Conservation (phyloP, 2,888 invertebrate species). For the Druceiella hillmani region DNA sequence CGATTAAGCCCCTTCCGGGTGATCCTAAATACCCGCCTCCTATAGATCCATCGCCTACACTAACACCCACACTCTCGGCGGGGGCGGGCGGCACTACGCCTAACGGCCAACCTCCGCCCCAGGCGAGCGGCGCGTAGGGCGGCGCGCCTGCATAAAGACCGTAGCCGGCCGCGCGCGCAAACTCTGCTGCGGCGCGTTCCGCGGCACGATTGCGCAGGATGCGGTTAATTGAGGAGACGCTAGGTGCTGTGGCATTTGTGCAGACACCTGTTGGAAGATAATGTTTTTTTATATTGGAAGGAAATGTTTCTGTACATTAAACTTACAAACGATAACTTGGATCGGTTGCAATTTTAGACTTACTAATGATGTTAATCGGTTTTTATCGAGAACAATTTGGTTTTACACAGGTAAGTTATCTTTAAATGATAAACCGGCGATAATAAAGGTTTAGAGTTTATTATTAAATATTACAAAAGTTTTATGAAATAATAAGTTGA, state of each 20-base stretch:
- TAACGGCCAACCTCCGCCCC: constrained; percentile 53
- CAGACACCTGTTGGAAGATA: constrained; percentile 88
- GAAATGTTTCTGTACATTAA: constrained; percentile 4
- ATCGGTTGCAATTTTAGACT: too few relatives aligned
- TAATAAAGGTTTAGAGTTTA: too few relatives aligned
- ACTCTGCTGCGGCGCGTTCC: constrained; percentile 93
- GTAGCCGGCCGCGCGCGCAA: constrained; percentile 87
- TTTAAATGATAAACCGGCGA: too few relatives aligned
- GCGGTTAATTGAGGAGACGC: constrained; percentile 94
- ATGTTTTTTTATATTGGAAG: too few relatives aligned
- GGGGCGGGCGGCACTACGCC: constrained; percentile 52
- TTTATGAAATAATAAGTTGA: too few relatives aligned
- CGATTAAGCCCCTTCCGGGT: too few relatives aligned
- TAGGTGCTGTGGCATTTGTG: constrained; percentile 91
- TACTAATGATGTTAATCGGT: too few relatives aligned
- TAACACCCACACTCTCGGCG: constrained; percentile 43
- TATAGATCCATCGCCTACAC: too few relatives aligned
- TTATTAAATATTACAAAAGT: too few relatives aligned
- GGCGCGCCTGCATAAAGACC: constrained; percentile 79
- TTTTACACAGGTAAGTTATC: too few relatives aligned
- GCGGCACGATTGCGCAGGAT: constrained; percentile 94
- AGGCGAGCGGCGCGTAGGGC: constrained; percentile 55
- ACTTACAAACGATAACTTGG: constrained; percentile 1
- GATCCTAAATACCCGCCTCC: too few relatives aligned
- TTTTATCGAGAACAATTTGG: too few relatives aligned